Evolutionary conservation across 2,797 vertebrate genomes (phyloP).

Genomic region (Rachycentron canadum): DNA sequence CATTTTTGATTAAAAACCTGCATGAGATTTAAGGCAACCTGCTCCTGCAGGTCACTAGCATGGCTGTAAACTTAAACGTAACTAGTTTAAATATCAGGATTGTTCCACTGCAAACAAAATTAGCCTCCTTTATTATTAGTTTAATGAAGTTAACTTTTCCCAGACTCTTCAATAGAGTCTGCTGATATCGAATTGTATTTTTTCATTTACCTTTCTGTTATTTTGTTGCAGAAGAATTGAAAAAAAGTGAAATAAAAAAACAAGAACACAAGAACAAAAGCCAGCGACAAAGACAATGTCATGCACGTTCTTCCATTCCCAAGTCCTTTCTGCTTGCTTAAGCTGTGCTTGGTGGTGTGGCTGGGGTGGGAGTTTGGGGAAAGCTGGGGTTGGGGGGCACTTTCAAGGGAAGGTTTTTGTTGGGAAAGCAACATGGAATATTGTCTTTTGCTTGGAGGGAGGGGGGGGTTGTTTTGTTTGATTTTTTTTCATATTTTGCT

Average conservation of each 20-base stretch:
- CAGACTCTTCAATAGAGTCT: conserved; percentile 50
- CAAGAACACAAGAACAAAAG: conserved; percentile 78
- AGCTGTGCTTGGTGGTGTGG: conserved; percentile 78
- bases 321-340: conserved; percentile 83
- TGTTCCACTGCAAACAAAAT: conserved; percentile 81
- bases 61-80: conserved; percentile 54
- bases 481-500: conserved; percentile 63
- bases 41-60: conserved; percentile 70
- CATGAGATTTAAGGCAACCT: conserved; percentile 76
- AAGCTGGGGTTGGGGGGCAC: conserved; percentile 48
- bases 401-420: conserved; percentile 60
- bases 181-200: conserved; percentile 44
- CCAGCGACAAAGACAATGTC: conserved; percentile 79
- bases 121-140: conserved; percentile 73
- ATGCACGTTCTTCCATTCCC: conserved; percentile 85
- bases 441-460: conserved; percentile 80
- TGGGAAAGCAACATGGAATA: conserved; percentile 86
- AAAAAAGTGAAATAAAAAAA: conserved; percentile 7
- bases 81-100: conserved; percentile 70
- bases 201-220: conserved; percentile 53
- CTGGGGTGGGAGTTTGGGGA: conserved; percentile 60
- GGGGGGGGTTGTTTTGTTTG: conserved; percentile 56
- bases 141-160: conserved; percentile 65
- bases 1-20: conserved; percentile 53
- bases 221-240: conserved; percentile 67